Conservation (phyloP, 2,797 vertebrate genomes). For the Sebastes hubbsi region DNA sequence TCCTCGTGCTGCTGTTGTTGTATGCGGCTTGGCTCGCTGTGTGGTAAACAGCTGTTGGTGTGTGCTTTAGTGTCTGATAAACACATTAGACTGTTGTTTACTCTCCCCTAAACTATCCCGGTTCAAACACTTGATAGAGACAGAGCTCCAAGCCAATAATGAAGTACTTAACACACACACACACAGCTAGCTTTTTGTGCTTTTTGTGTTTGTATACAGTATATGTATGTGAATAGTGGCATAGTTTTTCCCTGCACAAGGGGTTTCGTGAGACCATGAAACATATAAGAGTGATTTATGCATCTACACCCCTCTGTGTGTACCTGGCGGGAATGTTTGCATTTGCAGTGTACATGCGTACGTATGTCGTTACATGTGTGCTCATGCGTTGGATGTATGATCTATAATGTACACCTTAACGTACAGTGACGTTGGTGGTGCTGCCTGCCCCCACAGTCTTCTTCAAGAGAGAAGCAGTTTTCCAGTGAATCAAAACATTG, state of each 20-base stretch:
- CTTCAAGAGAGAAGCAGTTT: conserved; percentile 27
- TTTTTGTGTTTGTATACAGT: not conserved
- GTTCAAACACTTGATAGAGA: conserved; percentile 63
- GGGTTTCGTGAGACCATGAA: not conserved
- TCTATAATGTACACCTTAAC: conserved; percentile 13
- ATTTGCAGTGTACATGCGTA: not conserved
- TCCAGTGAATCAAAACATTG: conserved; percentile 35
- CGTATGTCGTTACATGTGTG: not conserved
- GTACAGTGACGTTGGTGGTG: not conserved
- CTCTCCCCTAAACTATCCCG: conserved; percentile 60
- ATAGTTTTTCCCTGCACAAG: not conserved
- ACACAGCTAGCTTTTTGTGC: not conserved
- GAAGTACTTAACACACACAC: conserved; percentile 14
- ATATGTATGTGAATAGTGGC: not conserved
- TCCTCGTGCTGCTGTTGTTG: conserved; percentile 59
- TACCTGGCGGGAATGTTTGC: not conserved
- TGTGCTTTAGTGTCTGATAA: conserved; percentile 67
- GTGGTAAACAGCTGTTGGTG: conserved; percentile 73
- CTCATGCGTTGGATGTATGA: conserved; percentile 6
- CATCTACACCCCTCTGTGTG: not conserved
- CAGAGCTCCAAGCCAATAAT: conserved; percentile 46
- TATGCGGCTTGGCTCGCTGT: conserved; percentile 43
- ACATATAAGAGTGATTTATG: conserved; percentile 3
- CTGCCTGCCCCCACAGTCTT: conserved; percentile 13
- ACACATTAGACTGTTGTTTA: conserved; percentile 79